Conservation (phyloP, 2,113 vertebrate species). For the Petrocephalus microphthalmus region DNA sequence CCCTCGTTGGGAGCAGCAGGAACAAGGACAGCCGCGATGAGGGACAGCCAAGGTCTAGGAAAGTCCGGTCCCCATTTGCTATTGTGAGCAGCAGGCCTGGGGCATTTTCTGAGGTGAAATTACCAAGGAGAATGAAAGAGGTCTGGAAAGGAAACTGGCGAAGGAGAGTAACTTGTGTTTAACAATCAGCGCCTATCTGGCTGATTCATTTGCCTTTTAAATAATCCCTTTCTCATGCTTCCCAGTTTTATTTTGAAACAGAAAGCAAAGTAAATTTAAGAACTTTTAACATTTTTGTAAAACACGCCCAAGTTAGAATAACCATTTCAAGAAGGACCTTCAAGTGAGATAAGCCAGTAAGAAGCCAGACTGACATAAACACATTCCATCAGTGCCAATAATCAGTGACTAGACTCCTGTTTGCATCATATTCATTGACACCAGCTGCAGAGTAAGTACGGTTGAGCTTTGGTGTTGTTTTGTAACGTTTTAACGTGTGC, state of each 20-base stretch:
- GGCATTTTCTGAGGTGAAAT: background rate
- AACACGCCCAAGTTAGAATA: background rate
- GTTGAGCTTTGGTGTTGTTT: background rate
- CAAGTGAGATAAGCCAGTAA: background rate
- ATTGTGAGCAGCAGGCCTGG: background rate
- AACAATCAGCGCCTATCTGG: background rate
- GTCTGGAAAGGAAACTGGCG: background rate
- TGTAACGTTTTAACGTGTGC: background rate
- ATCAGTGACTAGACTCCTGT: background rate
- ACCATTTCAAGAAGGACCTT: background rate
- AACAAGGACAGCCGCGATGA: slow-evolving; percentile 1
- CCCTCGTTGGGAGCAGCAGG: background rate
- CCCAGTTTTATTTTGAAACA: background rate
- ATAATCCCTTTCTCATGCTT: background rate
- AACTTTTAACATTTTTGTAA: background rate
- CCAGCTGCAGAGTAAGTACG: background rate
- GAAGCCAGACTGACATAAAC: background rate
- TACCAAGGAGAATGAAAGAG: slow-evolving; percentile 12
- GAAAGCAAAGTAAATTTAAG: background rate
- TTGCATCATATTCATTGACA: background rate
- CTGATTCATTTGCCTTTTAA: background rate
- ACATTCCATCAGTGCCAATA: background rate
- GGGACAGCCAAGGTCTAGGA: background rate
- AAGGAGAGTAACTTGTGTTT: background rate
- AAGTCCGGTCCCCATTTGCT: background rate